Conservation (phyloP, 1,140 invertebrate species). For the Hestina assimilis region DNA sequence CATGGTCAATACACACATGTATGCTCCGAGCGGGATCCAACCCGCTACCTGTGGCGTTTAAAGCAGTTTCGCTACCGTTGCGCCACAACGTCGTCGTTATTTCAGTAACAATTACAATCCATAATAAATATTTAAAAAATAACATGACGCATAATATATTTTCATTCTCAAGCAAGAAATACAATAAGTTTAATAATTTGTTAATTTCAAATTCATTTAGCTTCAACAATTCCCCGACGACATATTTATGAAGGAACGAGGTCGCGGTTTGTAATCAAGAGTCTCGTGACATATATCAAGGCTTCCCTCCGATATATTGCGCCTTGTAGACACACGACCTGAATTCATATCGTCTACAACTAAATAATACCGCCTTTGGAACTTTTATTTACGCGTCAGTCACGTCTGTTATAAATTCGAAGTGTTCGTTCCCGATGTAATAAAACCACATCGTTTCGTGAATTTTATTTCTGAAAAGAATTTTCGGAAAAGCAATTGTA, state of each 20-base stretch:
- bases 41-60: no score
- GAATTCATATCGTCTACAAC: constrained; percentile 37
- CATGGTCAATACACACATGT: no score
- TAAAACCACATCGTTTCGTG: constrained; percentile 25
- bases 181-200: constrained; percentile 11
- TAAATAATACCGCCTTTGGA: constrained; percentile 30
- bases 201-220: constrained; percentile 20
- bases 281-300: constrained; percentile 16
- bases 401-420: constrained; percentile 42
- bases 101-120: no score
- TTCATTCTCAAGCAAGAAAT: no score
- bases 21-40: no score
- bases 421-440: constrained; percentile 35
- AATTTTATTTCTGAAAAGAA: constrained; percentile 11
- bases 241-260: constrained; percentile 30
- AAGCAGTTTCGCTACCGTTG: no score
- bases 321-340: constrained; percentile 27
- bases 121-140: no score
- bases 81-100: no score
- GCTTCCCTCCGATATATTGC: constrained; percentile 24
- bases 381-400: constrained; percentile 30
- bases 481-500: no score
- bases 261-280: constrained; percentile 32
- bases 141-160: no score
- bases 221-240: constrained; percentile 22